phyloP scores from a whole-genome alignment of 2,113 vertebrate genomes.

The Riparia riparia region DNA sequence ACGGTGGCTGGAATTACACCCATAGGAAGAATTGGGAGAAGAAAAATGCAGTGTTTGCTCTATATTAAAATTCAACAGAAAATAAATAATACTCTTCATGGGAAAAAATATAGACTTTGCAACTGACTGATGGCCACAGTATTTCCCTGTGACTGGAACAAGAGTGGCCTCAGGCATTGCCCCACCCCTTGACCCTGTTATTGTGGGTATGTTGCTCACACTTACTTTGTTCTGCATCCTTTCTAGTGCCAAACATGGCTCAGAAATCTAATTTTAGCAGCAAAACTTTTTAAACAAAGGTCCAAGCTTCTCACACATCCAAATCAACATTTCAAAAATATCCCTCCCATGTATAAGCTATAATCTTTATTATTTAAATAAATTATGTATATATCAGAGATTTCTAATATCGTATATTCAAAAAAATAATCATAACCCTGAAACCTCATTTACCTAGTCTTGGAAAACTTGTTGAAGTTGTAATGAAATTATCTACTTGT shows the following conservation, averaged over 20 bases:
- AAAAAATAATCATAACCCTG: not conserved
- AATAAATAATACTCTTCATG: not conserved
- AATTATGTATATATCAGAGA: not conserved
- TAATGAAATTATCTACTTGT: not conserved
- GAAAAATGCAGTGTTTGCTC: not conserved
- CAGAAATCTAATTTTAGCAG: not conserved
- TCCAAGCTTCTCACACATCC: not conserved
- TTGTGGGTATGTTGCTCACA: rapidly evolving
- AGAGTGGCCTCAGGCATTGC: rapidly evolving
- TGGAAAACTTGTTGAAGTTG: not conserved
- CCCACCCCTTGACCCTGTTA: not conserved
- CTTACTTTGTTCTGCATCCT: not conserved
- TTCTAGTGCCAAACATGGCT: not conserved
- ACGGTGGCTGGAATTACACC: not conserved
- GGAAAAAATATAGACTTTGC: not conserved
- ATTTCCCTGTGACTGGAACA: not conserved
- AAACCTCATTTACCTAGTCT: not conserved
- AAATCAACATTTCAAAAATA: not conserved
- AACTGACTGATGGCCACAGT: not conserved
- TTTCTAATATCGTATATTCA: not conserved
- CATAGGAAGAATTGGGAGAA: not conserved
- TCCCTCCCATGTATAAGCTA: not conserved
- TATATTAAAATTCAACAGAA: not conserved
- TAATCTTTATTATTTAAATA: not conserved
- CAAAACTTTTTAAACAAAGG: not conserved